These are phyloP conservation scores for Parauchenoglanis punctatus DNA, from an alignment of 2,797 vertebrate genomes.

Conservation along the genomic window DNA sequence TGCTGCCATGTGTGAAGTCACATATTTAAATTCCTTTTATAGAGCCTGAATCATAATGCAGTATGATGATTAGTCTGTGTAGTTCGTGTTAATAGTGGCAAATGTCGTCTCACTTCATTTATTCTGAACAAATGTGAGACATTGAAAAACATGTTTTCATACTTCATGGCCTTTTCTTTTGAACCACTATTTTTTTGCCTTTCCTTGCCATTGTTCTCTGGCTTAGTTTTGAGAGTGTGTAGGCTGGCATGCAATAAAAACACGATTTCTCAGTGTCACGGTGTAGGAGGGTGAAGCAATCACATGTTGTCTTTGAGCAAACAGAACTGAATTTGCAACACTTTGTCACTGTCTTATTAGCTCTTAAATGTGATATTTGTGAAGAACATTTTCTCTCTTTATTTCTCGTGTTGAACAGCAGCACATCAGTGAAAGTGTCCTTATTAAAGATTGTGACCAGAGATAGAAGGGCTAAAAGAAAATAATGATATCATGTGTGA, in stretches of 20 bases:
- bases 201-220: slow-evolving; percentile 34
- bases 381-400: neutral
- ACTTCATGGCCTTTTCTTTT: slow-evolving; percentile 18
- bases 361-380: slow-evolving; percentile 19
- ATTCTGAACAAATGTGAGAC: slow-evolving; percentile 39
- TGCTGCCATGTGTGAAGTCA: slow-evolving; percentile 17
- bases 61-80: slow-evolving; percentile 11
- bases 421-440: slow-evolving; percentile 52
- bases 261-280: slow-evolving; percentile 44
- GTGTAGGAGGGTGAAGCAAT: slow-evolving; percentile 51
- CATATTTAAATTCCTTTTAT: slow-evolving; percentile 33
- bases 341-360: slow-evolving; percentile 37
- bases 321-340: slow-evolving; percentile 47
- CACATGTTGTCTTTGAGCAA: slow-evolving; percentile 52
- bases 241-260: slow-evolving; percentile 53
- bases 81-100: neutral
- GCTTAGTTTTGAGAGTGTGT: slow-evolving; percentile 39
- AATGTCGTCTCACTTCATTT: slow-evolving; percentile 30
- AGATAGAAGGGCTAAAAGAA: slow-evolving; percentile 29
- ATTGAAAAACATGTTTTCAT: slow-evolving; percentile 22
- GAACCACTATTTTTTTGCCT: neutral
- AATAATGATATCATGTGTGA: slow-evolving; percentile 8
- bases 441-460: slow-evolving; percentile 47
- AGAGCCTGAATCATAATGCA: slow-evolving; percentile 24
- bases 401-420: slow-evolving; percentile 2